Evolutionary conservation across 2,113 vertebrate species (phyloP).

Genomic region (Eptesicus fuscus): DNA sequence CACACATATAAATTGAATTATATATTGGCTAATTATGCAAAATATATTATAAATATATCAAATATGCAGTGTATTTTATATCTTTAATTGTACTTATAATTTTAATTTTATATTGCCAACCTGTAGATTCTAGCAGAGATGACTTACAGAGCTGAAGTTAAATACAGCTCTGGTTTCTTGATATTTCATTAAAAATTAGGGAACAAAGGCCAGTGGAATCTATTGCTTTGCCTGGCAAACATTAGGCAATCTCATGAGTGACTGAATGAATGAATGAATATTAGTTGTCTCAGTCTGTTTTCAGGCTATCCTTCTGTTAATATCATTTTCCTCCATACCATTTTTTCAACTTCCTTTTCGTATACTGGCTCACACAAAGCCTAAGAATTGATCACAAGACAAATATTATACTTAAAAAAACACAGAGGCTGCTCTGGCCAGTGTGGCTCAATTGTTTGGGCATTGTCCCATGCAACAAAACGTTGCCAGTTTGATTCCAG

Average conservation of each 20-base stretch:
- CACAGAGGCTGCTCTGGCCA: not conserved
- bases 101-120: not conserved
- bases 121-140: not conserved
- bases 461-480: too few species aligned
- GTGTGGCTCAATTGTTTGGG: too few species aligned
- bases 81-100: not conserved
- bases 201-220: not conserved
- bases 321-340: not conserved
- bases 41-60: not conserved
- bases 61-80: not conserved
- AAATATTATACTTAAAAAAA: not conserved
- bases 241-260: not conserved
- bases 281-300: not conserved
- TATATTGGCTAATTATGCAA: not conserved
- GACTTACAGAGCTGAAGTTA: not conserved
- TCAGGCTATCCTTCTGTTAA: not conserved
- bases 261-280: not conserved
- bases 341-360: not conserved
- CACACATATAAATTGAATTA: constrained; percentile 11
- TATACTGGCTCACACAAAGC: not conserved
- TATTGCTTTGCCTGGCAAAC: not conserved
- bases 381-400: not conserved
- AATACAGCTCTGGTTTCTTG: not conserved
- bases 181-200: not conserved
- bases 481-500: too few species aligned